These are phyloP conservation scores for Semibalanus balanoides DNA, from an alignment of 1,140 invertebrate species.

Conservation along the genomic window DNA sequence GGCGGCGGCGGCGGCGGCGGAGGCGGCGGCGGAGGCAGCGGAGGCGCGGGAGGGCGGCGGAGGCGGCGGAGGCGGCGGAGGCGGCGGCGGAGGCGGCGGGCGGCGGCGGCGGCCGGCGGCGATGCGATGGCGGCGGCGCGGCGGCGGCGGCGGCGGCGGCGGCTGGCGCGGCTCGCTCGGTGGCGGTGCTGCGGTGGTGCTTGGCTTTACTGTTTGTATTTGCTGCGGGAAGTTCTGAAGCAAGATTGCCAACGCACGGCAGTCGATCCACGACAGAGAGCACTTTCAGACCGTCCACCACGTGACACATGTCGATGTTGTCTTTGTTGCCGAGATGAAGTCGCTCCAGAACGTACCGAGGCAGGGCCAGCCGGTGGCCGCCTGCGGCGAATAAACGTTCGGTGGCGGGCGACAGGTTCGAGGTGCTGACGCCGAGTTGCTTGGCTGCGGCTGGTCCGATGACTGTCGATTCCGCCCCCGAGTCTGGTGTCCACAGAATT, in stretches of 20 bases:
- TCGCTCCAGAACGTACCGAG: neutral
- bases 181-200: neutral
- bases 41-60: too few species aligned
- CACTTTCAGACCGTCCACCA: constrained; percentile 4
- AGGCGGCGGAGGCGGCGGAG: too few species aligned
- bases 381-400: neutral
- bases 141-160: neutral
- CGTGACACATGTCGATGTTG: neutral
- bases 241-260: neutral
- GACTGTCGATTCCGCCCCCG: constrained; percentile 7
- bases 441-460: neutral
- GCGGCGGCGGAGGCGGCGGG: too few species aligned
- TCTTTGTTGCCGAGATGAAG: neutral
- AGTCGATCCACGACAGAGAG: constrained; percentile 9
- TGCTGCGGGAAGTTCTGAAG: constrained; percentile 1
- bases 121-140: too few species aligned
- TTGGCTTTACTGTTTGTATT: neutral
- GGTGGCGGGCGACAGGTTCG: neutral
- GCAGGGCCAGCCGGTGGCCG: neutral
- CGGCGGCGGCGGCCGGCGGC: too few species aligned
- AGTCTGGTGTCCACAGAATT: constrained; percentile 8
- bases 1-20: neutral
- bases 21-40: too few species aligned
- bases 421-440: neutral
- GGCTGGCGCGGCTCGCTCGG: neutral